Base-by-base conservation (phyloP, 2,888 invertebrate genomes). In the Penaeus monodon region DNA sequence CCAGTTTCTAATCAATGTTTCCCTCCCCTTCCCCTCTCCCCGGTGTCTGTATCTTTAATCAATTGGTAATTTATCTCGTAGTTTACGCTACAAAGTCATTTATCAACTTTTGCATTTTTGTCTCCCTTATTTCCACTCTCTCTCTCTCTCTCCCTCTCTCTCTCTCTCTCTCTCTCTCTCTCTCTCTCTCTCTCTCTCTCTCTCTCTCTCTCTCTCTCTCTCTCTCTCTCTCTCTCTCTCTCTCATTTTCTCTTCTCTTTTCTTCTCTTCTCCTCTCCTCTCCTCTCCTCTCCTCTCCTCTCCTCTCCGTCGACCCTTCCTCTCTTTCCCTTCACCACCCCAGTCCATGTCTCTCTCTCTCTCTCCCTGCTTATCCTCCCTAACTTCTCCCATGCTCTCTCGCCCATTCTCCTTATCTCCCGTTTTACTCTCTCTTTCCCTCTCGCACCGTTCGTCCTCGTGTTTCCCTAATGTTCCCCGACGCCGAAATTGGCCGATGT, bases 311-410 rank as follows among this genome's bases (percentile, higher is more conserved):
- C 33, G 22, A n/a, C 68, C n/a, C 44, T 68, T 49, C 17, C 68
- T 33, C 68, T 38, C 57, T n/a, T 49, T 57, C 57, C 44, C 44
- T 66, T 44, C 81, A 66, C 81, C 29, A 33, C 27, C 68, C 66
- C 81, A n/a, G 68, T 68, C 68, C 29, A 38, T 74, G 7, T 74
- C 74, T 74, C 74, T 74, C 29, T 74, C 74, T 74, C 44, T 74
- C 27, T 74, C 33, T 74, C 74, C 29, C 33, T 74, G 44, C 29
- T 4, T 81, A 68, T 81, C 68, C 66, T 81, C 66, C 65, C 81
- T 80, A 27, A 44, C 80, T 66, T 66, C 44, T 44, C 44, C 44
- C 44, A 10, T 10, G 10, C 44, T 44, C 44, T 10, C 44, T 44
- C 44, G 10, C 44, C 10, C 44, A 8, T 0, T 44, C 44, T 44